Percentiles rank a stretch among this genome's conserved stretches.
These are phyloP conservation scores for Cebidichthys violaceus DNA, from an alignment of 2,113 vertebrate species.

Conservation along the genomic window DNA sequence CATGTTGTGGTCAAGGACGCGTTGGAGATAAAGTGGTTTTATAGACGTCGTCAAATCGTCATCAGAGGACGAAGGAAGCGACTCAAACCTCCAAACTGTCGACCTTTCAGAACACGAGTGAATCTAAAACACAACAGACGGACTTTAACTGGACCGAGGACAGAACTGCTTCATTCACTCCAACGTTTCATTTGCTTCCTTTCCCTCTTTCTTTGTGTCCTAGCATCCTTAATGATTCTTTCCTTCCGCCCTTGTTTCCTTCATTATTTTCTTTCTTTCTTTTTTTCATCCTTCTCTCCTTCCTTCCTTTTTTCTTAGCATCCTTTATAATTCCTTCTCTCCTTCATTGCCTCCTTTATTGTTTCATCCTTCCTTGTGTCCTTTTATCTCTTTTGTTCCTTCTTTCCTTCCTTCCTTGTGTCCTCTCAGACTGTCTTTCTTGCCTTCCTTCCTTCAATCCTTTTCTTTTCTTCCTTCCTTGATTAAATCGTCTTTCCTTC, in stretches of 20 bases:
- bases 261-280: not conserved
- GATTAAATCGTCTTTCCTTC: too few relatives aligned
- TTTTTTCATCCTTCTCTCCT: too few relatives aligned
- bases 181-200: not conserved
- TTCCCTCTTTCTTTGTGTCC: too few relatives aligned
- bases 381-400: not conserved
- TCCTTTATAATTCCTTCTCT: not conserved
- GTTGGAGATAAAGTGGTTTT: conserved; percentile 46
- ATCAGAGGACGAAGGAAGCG: conserved; percentile 12
- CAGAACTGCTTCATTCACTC: too few relatives aligned
- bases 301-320: not conserved
- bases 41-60: conserved; percentile 38
- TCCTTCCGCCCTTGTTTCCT: not conserved
- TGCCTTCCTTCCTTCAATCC: too few relatives aligned
- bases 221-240: too few relatives aligned
- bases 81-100: too few relatives aligned
- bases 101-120: too few relatives aligned
- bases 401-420: accelerated
- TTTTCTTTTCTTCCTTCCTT: not conserved
- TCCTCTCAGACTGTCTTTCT: not conserved
- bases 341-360: not conserved
- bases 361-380: not conserved
- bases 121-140: not conserved
- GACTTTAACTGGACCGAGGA: too few relatives aligned
- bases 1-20: conserved; percentile 67